A percentile compares a stretch with the other conserved stretches of the same genome.
These are phyloP conservation scores for Frankliniella fusca DNA, from an alignment of 2,888 invertebrate genomes.

Conservation along the genomic window DNA sequence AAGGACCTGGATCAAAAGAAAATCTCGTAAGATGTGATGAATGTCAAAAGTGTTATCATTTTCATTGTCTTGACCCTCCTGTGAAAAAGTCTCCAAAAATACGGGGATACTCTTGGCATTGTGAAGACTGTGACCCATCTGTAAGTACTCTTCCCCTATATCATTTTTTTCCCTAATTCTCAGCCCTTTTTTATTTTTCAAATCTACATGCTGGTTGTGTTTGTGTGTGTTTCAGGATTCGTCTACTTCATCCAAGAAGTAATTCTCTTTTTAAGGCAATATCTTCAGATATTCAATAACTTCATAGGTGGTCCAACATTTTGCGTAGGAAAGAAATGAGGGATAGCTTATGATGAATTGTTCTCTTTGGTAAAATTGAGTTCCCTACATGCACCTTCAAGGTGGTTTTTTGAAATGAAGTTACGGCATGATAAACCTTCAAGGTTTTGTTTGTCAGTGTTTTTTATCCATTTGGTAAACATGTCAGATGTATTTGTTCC, in stretches of 20 bases:
- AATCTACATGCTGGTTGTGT: neutral
- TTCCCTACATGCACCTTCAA: too few species aligned
- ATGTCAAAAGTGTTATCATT: constrained; percentile 86
- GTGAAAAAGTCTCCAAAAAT: constrained; percentile 90
- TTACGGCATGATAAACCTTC: too few species aligned
- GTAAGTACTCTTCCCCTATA: constrained; percentile 52
- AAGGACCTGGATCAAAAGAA: constrained; percentile 55
- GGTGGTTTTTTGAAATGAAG: too few species aligned
- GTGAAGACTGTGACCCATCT: constrained; percentile 90
- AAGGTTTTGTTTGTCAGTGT: too few species aligned
- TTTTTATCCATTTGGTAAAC: neutral
- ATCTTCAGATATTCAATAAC: too few species aligned
- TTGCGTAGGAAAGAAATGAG: neutral
- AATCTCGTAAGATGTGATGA: constrained; percentile 87
- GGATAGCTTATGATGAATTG: neutral
- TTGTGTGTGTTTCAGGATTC: neutral
- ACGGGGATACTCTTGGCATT: constrained; percentile 92
- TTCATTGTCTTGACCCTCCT: constrained; percentile 88
- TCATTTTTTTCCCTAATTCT: neutral
- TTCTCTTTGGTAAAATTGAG: too few species aligned
- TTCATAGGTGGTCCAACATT: too few species aligned
- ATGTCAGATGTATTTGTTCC: neutral
- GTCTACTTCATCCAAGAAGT: neutral
- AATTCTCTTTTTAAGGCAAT: neutral
- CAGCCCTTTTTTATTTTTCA: too few species aligned